These are phyloP conservation scores for Lamellibrachia luymesi DNA, from an alignment of 1,140 invertebrate species.

Conservation along the genomic window DNA sequence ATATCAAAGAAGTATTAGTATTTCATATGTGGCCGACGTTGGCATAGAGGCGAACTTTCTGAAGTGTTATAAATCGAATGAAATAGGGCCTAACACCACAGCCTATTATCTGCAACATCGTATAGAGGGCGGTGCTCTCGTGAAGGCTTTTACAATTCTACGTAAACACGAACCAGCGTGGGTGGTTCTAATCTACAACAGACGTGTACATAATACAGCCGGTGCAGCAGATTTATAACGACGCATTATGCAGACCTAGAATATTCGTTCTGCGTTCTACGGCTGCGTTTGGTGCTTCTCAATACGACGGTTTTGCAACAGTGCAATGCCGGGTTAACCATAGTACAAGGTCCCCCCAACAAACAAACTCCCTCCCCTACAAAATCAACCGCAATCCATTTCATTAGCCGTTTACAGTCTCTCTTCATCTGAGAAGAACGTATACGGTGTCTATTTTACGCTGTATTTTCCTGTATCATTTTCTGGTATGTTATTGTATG, in stretches of 20 bases:
- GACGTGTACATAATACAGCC: background rate
- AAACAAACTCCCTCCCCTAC: no score
- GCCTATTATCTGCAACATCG: background rate
- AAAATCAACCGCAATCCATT: no score
- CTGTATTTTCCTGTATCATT: no score
- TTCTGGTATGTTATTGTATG: no score
- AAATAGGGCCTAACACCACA: background rate
- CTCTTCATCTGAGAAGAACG: no score
- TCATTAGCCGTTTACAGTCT: no score
- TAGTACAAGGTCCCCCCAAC: no score
- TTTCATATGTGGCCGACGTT: background rate
- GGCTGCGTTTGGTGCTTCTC: background rate
- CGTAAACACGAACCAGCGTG: background rate
- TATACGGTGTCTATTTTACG: no score
- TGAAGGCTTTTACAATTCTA: background rate
- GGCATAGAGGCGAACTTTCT: background rate
- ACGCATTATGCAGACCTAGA: background rate
- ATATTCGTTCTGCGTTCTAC: background rate
- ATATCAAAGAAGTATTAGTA: no score
- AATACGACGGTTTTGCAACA: background rate
- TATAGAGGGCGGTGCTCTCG: background rate
- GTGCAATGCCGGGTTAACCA: background rate
- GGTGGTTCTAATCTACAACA: background rate
- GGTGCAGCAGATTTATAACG: background rate
- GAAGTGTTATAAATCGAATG: background rate